Evolutionary conservation across 2,113 vertebrate species (phyloP), one percentile per base, ranked within the genome.

Genomic region (Alaudala cheleensis): DNA sequence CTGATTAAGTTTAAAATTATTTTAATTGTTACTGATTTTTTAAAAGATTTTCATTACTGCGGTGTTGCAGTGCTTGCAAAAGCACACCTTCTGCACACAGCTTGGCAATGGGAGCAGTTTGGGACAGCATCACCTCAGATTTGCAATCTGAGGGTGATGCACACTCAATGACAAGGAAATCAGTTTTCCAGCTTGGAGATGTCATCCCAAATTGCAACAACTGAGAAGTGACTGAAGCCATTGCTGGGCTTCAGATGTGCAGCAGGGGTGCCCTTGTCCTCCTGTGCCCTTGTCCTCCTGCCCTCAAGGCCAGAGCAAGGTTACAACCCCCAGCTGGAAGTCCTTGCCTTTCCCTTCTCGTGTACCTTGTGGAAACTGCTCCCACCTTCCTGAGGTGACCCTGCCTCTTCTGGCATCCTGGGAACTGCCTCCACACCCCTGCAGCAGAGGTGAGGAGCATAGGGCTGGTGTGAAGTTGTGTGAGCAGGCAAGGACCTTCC

Each of bases 391-490:
- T 29, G 51, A 50, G 39, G 31, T 1, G 3, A 50, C 45, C 4
- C 14, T 57, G 49, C 28, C 69, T 65, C 14, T 21, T 22, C 15
- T 21, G 20, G 26, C 25, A 47, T 14, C 11, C 49, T 25, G 19
- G 37, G n/a, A 80, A 21, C 26, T 34, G 34, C 25, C 34, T 89
- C 34, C 29, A 19, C 0, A 9, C 7, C 7, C 40, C 31, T 19
- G 4, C 28, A 31, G 42, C 1, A 5, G 54, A 67, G 20, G 11
- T 1, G 10, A 51, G 9, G 20, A 25, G 28, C 5, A 39, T 15
- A 37, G 14, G 19, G 34, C 26, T 18, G 24, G 10, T 1, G 69
- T 22, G n/a, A 8, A 3, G 1, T 14, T 0, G 0, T 10, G 5
- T 23, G 31, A 28, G 50, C 28, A 65, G 24, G 40, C 17, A 62